Evolutionary conservation across 2,797 vertebrate species (phyloP).

Genomic region (Acomys russatus): DNA sequence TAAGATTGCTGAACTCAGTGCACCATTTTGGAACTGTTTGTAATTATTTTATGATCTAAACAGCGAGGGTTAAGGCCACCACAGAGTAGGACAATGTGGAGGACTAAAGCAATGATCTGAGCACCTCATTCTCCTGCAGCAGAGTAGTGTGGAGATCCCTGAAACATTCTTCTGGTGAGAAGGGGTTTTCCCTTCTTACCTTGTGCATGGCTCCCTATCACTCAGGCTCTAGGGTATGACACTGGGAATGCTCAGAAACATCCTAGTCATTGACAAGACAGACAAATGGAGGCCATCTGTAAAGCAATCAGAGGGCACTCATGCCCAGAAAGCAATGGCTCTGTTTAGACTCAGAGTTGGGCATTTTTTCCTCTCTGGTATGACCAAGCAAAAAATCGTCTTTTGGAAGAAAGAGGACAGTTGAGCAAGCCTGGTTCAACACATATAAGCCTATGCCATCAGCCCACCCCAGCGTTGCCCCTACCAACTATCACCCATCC

Average conservation of each 20-base stretch:
- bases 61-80: background rate
- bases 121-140: background rate
- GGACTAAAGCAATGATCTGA: background rate
- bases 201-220: background rate
- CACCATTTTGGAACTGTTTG: background rate
- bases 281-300: background rate
- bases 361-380: background rate
- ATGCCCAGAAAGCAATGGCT: background rate
- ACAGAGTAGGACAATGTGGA: background rate
- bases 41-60: background rate
- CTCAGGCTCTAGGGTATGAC: rapidly evolving
- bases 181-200: background rate
- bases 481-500: background rate
- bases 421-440: background rate
- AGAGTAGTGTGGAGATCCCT: background rate
- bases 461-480: background rate
- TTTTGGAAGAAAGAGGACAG: background rate
- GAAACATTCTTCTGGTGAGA: background rate
- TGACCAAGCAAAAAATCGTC: background rate
- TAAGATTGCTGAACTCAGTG: background rate
- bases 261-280: background rate
- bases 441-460: background rate
- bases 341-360: background rate
- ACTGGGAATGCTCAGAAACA: background rate
- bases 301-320: background rate